phyloP scores from a whole-genome alignment of 2,888 invertebrate genomes.

The Brenthis hecate region DNA sequence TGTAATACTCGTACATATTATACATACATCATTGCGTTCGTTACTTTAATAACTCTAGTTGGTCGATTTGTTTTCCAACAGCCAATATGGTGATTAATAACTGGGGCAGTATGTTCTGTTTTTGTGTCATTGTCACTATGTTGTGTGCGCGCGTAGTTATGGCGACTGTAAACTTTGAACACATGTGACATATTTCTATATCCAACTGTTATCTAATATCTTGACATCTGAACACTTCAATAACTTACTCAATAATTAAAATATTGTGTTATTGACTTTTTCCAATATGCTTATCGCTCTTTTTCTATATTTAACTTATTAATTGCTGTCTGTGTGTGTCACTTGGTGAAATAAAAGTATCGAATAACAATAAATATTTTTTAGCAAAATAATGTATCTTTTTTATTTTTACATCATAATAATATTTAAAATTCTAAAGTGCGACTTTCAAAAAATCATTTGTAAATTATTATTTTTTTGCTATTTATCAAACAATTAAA shows the following conservation, averaged over 20 bases:
- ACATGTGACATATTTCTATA: slow-evolving; percentile 22
- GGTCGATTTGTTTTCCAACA: slow-evolving; percentile 19
- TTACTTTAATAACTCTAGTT: slow-evolving; percentile 3
- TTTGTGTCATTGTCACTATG: slow-evolving; percentile 53
- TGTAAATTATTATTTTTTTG: background rate
- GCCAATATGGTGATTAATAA: slow-evolving; percentile 33
- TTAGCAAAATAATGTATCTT: no score
- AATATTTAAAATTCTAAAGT: no score
- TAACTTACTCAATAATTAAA: slow-evolving; percentile 23
- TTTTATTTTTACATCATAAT: no score
- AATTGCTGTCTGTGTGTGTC: no score
- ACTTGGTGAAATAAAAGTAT: no score
- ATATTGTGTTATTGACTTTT: slow-evolving; percentile 12
- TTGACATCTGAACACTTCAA: slow-evolving; percentile 18
- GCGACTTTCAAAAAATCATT: background rate
- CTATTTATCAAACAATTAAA: background rate
- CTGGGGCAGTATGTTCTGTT: slow-evolving; percentile 36
- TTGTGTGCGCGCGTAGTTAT: slow-evolving; percentile 54
- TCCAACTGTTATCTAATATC: slow-evolving; percentile 22
- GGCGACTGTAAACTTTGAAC: slow-evolving; percentile 33
- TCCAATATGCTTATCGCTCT: background rate
- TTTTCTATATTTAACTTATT: background rate
- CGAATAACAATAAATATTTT: no score
- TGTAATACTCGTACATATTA: background rate
- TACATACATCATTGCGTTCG: background rate